A percentile compares a stretch with the other conserved stretches of the same genome.
Conservation (phyloP, 2,797 vertebrate genomes). For the Ptychobarbus kaznakovi region DNA sequence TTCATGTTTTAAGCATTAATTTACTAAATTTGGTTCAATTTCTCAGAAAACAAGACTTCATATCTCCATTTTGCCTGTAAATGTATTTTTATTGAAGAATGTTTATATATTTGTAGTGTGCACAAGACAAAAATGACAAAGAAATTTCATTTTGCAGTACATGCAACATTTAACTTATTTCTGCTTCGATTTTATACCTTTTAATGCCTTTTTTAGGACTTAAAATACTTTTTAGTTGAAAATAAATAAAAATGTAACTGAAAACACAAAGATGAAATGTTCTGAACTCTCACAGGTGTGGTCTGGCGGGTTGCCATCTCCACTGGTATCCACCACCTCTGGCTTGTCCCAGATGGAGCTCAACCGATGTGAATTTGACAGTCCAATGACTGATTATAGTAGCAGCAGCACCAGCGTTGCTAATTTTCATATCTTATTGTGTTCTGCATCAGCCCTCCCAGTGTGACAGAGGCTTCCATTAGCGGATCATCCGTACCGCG, state of each 20-base stretch:
- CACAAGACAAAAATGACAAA: neutral
- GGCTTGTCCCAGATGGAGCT: conserved; percentile 55
- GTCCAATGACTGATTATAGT: conserved; percentile 74
- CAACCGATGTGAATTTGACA: conserved; percentile 72
- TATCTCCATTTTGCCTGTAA: neutral
- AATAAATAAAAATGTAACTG: neutral
- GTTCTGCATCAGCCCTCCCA: conserved; percentile 64
- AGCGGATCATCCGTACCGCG: conserved; percentile 57
- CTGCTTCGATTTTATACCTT: neutral
- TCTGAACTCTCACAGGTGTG: conserved; percentile 3
- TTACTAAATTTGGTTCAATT: neutral
- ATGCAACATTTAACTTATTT: neutral
- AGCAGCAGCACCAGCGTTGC: conserved; percentile 63
- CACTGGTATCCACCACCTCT: neutral
- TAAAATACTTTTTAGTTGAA: too few relatives aligned
- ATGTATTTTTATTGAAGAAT: neutral
- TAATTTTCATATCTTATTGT: conserved; percentile 70
- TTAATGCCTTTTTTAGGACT: neutral
- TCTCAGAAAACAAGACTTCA: neutral
- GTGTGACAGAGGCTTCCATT: conserved; percentile 67
- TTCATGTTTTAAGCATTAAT: neutral
- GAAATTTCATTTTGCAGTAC: neutral
- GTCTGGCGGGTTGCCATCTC: conserved; percentile 9
- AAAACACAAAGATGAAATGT: neutral
- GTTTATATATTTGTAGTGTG: neutral